Percentiles rank a stretch among this genome's conserved stretches.
These are phyloP conservation scores for Loxodonta africana DNA, from an alignment of 2,113 vertebrate genomes.

Conservation along the genomic window DNA sequence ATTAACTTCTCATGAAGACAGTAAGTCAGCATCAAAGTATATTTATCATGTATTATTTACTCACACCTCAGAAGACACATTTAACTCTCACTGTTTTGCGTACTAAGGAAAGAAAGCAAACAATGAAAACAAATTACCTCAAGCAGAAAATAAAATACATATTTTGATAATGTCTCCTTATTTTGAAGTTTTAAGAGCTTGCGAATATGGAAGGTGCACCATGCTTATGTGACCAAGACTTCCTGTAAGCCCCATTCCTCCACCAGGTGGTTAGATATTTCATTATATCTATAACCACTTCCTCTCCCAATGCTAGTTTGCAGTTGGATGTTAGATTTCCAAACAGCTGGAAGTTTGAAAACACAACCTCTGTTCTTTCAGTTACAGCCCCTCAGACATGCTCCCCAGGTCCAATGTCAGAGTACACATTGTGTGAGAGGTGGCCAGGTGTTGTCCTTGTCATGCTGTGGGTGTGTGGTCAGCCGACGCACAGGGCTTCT, in stretches of 20 bases:
- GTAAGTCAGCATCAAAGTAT: neutral
- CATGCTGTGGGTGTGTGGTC: neutral
- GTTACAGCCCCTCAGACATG: neutral
- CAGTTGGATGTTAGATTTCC: neutral
- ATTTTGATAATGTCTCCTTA: neutral
- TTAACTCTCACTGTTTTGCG: neutral
- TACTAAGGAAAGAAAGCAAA: neutral
- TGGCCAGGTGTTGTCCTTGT: neutral
- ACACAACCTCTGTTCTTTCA: constrained; percentile 61
- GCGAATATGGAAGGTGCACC: neutral
- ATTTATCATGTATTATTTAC: neutral
- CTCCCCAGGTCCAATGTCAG: neutral
- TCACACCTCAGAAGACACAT: neutral
- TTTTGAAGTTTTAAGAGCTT: neutral
- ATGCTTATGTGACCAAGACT: neutral
- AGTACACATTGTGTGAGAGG: neutral
- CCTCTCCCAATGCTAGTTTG: neutral
- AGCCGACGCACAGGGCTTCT: neutral
- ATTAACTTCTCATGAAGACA: neutral
- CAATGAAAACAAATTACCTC: neutral
- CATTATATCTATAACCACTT: neutral
- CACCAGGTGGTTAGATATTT: neutral
- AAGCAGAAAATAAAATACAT: neutral
- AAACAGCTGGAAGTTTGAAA: constrained; percentile 25
- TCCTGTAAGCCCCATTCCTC: neutral